phyloP scores from a whole-genome alignment of 2,888 invertebrate genomes.

The Plemyria rubiginata region DNA sequence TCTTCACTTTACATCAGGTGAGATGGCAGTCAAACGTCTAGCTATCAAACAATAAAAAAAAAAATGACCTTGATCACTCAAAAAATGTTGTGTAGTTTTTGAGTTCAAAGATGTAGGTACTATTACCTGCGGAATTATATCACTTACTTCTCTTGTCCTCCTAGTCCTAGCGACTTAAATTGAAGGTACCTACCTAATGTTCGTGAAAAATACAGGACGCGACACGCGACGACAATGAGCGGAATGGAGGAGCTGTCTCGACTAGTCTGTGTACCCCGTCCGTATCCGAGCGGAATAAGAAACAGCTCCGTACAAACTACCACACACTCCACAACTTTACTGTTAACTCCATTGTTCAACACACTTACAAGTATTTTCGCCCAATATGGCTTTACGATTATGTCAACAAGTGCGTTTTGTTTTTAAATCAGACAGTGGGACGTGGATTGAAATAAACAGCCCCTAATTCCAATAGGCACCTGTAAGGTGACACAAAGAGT shows the following conservation, averaged over 20 bases:
- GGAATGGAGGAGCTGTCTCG: neutral
- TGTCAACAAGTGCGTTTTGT: slow-evolving; percentile 80
- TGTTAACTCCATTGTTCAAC: slow-evolving; percentile 81
- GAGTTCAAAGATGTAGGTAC: too few relatives aligned
- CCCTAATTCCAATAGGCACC: slow-evolving; percentile 3
- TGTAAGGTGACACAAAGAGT: neutral
- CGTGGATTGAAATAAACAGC: slow-evolving; percentile 46
- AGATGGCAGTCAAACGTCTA: too few relatives aligned
- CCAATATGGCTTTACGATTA: slow-evolving; percentile 80
- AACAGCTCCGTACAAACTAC: slow-evolving; percentile 57
- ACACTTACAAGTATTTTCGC: slow-evolving; percentile 80
- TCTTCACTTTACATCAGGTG: too few relatives aligned
- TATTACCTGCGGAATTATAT: too few relatives aligned
- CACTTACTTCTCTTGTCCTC: too few relatives aligned
- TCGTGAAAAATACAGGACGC: too few relatives aligned
- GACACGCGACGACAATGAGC: neutral
- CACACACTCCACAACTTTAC: slow-evolving; percentile 51
- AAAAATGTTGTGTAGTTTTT: too few relatives aligned
- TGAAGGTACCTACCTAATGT: too few relatives aligned
- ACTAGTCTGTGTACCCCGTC: slow-evolving; percentile 57
- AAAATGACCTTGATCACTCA: too few relatives aligned
- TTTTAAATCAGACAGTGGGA: slow-evolving; percentile 73
- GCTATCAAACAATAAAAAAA: too few relatives aligned
- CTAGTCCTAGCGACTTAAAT: too few relatives aligned
- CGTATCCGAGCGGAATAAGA: slow-evolving; percentile 82